phyloP scores from a whole-genome alignment of 2,888 invertebrate genomes.

The Belgica antarctica region DNA sequence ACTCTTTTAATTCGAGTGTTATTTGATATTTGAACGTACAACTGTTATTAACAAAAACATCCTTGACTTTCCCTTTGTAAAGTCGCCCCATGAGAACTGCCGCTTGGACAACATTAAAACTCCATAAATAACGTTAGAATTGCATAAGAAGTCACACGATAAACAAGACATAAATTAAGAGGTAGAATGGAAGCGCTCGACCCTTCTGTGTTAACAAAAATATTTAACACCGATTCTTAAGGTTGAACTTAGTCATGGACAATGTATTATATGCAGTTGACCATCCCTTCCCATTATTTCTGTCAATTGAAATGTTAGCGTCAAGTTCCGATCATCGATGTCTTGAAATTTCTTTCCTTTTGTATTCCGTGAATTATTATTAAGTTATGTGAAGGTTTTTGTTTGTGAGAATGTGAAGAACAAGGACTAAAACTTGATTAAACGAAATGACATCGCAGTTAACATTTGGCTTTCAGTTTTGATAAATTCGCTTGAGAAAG shows the following conservation, averaged over 20 bases:
- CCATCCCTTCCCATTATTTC: not conserved
- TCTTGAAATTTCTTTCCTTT: not conserved
- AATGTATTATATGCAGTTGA: not conserved
- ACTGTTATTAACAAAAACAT: conserved; percentile 1
- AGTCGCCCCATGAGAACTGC: conserved; percentile 5
- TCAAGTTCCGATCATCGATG: not conserved
- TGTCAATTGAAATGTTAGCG: conserved; percentile 12
- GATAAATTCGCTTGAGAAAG: too few relatives aligned
- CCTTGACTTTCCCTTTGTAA: too few relatives aligned
- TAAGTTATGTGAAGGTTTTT: too few relatives aligned
- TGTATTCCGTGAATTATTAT: too few relatives aligned
- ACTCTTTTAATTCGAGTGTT: conserved; percentile 5
- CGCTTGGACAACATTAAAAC: conserved; percentile 10
- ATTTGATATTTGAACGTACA: conserved; percentile 19
- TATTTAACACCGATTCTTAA: conserved; percentile 11
- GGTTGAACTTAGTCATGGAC: not conserved
- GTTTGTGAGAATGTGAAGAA: too few relatives aligned
- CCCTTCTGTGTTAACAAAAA: conserved; percentile 24
- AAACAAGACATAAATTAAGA: conserved; percentile 25
- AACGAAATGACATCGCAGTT: too few relatives aligned
- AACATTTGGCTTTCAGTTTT: too few relatives aligned
- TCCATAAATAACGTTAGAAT: conserved; percentile 11
- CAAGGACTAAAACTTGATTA: too few relatives aligned
- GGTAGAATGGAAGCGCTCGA: not conserved
- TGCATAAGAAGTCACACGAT: conserved; percentile 13